phyloP scores from a whole-genome alignment of 2,113 vertebrate species.

The Oriolus oriolus region DNA sequence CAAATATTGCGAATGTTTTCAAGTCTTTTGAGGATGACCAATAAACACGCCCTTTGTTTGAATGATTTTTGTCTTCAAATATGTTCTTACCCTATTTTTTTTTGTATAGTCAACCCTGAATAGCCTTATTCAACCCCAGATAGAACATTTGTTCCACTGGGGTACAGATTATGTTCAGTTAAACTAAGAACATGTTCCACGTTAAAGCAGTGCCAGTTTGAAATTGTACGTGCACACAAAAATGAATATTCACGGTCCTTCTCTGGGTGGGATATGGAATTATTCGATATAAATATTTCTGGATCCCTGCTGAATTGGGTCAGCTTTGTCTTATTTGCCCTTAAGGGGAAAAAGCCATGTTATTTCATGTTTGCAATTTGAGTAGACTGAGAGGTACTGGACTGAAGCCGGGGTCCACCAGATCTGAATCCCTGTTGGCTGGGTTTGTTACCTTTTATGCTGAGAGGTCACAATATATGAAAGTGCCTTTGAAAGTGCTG shows the following conservation, averaged over 20 bases:
- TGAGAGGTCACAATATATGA: conserved; percentile 23
- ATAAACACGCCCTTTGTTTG: neutral
- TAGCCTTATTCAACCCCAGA: neutral
- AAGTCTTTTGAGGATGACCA: neutral
- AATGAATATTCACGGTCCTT: neutral
- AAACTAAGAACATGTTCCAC: neutral
- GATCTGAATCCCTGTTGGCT: neutral
- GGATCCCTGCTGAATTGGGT: neutral
- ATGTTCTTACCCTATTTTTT: neutral
- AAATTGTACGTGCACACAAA: neutral
- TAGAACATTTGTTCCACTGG: neutral
- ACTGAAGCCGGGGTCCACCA: neutral
- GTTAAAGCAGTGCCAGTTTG: neutral
- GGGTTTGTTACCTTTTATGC: conserved; percentile 16
- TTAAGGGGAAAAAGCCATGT: neutral
- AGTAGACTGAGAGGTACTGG: neutral
- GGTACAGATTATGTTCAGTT: neutral
- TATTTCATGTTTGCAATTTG: neutral
- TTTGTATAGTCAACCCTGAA: neutral
- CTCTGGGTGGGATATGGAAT: neutral
- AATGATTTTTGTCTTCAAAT: neutral
- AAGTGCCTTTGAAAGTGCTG: conserved; percentile 45
- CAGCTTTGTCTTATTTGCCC: conserved; percentile 19
- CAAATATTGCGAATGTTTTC: neutral
- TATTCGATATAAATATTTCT: neutral